Percentiles rank a stretch among this genome's conserved stretches.
Conservation (phyloP, 2,113 vertebrate species). For the Xenopus laevis region DNA sequence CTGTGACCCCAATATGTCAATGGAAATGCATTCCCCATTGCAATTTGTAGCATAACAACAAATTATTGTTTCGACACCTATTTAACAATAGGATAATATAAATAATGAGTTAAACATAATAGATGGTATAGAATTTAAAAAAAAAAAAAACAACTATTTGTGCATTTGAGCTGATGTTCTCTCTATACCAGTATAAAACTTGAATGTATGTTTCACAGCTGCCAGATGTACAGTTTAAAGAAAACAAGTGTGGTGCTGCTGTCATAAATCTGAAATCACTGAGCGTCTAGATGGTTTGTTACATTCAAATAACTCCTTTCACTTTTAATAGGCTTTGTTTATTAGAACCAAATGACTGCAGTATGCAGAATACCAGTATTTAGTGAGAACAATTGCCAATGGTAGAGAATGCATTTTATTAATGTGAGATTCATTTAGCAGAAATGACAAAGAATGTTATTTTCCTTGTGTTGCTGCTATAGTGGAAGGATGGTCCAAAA, state of each 20-base stretch:
- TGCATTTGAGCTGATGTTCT: too few species aligned
- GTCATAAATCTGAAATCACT: background rate
- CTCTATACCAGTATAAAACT: too few species aligned
- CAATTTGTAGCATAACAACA: too few species aligned
- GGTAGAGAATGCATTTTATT: background rate
- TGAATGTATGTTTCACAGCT: too few species aligned
- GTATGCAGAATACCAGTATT: background rate
- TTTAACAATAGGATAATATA: too few species aligned
- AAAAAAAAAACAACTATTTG: too few species aligned
- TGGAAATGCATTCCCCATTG: too few species aligned
- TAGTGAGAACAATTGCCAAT: conserved; percentile 2
- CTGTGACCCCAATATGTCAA: too few species aligned
- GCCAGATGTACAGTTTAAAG: too few species aligned
- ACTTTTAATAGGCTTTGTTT: background rate
- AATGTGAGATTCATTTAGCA: conserved; percentile 16
- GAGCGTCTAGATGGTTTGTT: background rate
- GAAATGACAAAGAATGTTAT: conserved; percentile 6
- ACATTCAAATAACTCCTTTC: background rate
- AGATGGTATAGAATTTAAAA: too few species aligned
- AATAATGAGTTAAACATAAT: too few species aligned
- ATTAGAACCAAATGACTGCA: background rate
- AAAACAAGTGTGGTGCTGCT: background rate
- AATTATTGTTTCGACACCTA: too few species aligned
- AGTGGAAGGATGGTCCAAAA: conserved; percentile 5
- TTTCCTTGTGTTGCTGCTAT: conserved; percentile 7